Percentiles rank a stretch among this genome's conserved stretches.
phyloP scores from a whole-genome alignment of 2,888 invertebrate species.

The Tetheella fluctuosa region DNA sequence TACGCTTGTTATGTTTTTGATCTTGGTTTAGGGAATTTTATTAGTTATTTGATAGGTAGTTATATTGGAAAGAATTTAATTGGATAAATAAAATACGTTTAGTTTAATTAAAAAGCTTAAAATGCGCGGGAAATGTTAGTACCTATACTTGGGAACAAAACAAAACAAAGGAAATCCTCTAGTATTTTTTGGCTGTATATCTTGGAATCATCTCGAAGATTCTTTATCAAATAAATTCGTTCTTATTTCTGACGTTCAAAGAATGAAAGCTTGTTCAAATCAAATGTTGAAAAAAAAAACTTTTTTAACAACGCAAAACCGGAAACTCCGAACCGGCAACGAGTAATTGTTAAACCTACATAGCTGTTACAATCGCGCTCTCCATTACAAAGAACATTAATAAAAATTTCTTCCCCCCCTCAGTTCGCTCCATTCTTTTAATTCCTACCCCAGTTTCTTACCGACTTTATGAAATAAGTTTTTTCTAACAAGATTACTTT shows the following conservation, averaged over 20 bases:
- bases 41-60: not conserved
- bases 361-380: conserved; percentile 59
- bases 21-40: not conserved
- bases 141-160: too few relatives aligned
- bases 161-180: not conserved
- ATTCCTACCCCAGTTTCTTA: conserved; percentile 56
- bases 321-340: conserved; percentile 20
- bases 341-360: conserved; percentile 65
- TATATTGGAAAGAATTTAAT: too few relatives aligned
- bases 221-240: not conserved
- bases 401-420: conserved; percentile 39
- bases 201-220: not conserved
- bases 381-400: conserved; percentile 70
- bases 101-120: too few relatives aligned
- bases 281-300: conserved; percentile 15
- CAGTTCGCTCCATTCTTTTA: conserved; percentile 62
- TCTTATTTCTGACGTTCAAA: not conserved
- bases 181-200: not conserved
- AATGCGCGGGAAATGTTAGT: too few relatives aligned
- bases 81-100: too few relatives aligned
- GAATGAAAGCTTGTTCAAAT: not conserved
- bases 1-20: conserved; percentile 18
- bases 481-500: conserved; percentile 78
- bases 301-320: conserved; percentile 23
- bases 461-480: conserved; percentile 79